Base-by-base conservation (phyloP, 2,888 invertebrate genomes). In the Itoplectis maculator region DNA sequence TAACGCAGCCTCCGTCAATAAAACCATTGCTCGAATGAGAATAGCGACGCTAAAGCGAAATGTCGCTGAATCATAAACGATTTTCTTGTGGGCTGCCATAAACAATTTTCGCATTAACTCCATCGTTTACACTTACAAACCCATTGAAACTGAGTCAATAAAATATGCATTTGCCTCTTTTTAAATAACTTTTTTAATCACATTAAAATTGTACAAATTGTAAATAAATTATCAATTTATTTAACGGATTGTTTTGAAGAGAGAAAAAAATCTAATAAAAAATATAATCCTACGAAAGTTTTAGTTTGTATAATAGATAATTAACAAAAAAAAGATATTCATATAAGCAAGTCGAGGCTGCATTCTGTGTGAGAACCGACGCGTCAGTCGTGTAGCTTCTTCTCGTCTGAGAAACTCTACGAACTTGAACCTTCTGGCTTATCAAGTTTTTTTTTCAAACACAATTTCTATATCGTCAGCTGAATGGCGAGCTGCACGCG, bases 381-480 rank as follows among this genome's bases (percentile, higher is more conserved):
- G 18, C 15, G 7, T 20, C 2, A 1, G 51, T 18, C 20, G 20
- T n/a, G 45, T n/a, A 45, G 4, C n/a, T 9, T 51, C 8, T 8
- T 4, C 13, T 5, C 5, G 45, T 61, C 61, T 51, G 49, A 49
- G 73, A 73, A 47, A 61, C 23, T 61, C 37, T 56, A 15, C n/a
- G 73, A 63, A 63, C 73, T 74, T 63, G 73, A 63, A 49, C 11
- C 61, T 73, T 73, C 49, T 49, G 59, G 47, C 49, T 23, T 63
- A 51, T 51, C 73, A 49, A 74, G 37, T 63, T 63, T 74, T 74
- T 51, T 51, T 37, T 18, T 15, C 0, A 15, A 61, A 37, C 9
- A 23, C 23, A 13, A n/a, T 23, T 15, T 18, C 13, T 23, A 20
- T 70, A 42, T 56, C 51, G 11, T 69, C 11, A 37, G 49, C 49